Conservation (phyloP, 2,888 invertebrate genomes). For the Dynastes hyllus region DNA sequence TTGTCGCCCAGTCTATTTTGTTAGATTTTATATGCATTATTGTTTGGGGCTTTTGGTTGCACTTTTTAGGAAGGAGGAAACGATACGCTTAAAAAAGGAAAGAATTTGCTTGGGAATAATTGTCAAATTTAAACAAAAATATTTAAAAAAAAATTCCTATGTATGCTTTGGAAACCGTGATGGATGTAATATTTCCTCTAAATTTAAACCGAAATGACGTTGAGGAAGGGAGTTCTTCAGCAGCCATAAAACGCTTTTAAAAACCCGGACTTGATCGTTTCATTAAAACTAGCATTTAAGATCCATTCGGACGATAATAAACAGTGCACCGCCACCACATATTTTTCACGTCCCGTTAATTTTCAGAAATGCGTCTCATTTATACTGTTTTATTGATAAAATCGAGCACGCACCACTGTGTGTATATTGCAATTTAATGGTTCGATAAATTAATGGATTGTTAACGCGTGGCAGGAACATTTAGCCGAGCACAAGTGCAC, state of each 20-base stretch:
- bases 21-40: too few relatives aligned
- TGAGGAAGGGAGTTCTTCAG: conserved; percentile 11
- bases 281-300: conserved; percentile 36
- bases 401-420: conserved; percentile 39
- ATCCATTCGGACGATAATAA: conserved; percentile 46
- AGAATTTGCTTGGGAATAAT: too few relatives aligned
- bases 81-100: too few relatives aligned
- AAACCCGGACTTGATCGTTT: conserved; percentile 38
- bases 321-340: conserved; percentile 45
- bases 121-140: too few relatives aligned
- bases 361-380: conserved; percentile 47
- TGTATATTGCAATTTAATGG: conserved; percentile 49
- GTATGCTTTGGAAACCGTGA: too few relatives aligned
- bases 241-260: conserved; percentile 20
- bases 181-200: background rate
- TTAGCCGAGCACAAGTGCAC: conserved; percentile 46
- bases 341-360: conserved; percentile 50
- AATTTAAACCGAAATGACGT: too few relatives aligned
- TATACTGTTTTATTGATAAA: conserved; percentile 45
- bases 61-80: background rate
- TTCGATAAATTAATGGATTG: conserved; percentile 52
- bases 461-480: conserved; percentile 50
- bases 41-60: too few relatives aligned
- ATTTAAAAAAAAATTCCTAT: too few relatives aligned
- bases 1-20: too few relatives aligned